Conservation (phyloP, 2,888 invertebrate genomes). For the Lithosia quadra region DNA sequence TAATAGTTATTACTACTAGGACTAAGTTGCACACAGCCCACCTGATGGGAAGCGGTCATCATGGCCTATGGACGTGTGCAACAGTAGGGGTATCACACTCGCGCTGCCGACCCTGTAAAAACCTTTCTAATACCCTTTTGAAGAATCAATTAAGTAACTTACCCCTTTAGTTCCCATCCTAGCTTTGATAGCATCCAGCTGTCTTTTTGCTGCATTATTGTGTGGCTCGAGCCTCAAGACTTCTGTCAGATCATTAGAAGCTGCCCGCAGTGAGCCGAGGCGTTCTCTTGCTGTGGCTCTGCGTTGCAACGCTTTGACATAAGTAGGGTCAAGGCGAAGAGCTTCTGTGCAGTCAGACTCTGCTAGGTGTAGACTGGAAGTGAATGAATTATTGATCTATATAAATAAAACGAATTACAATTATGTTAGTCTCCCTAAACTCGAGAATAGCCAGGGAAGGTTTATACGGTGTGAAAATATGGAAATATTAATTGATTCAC, state of each 20-base stretch:
- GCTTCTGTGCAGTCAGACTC: conserved; percentile 94
- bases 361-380: conserved; percentile 88
- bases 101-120: too few species aligned
- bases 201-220: conserved; percentile 89
- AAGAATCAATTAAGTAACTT: conserved; percentile 50
- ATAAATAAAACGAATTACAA: too few species aligned
- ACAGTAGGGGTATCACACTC: too few species aligned
- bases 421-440: too few species aligned
- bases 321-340: conserved; percentile 91
- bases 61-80: too few species aligned
- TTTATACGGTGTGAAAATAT: too few species aligned
- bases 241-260: conserved; percentile 90
- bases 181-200: conserved; percentile 86
- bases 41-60: too few species aligned
- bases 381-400: neutral
- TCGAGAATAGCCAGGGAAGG: too few species aligned
- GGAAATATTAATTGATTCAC: too few species aligned
- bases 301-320: conserved; percentile 94
- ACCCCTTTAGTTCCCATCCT: conserved; percentile 85
- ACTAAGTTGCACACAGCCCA: too few species aligned
- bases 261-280: conserved; percentile 90
- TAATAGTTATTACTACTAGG: too few species aligned
- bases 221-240: conserved; percentile 92
- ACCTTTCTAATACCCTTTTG: too few species aligned
- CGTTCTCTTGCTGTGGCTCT: conserved; percentile 92